Base-by-base conservation (phyloP, 2,797 vertebrate genomes). In the Staurois parvus region DNA sequence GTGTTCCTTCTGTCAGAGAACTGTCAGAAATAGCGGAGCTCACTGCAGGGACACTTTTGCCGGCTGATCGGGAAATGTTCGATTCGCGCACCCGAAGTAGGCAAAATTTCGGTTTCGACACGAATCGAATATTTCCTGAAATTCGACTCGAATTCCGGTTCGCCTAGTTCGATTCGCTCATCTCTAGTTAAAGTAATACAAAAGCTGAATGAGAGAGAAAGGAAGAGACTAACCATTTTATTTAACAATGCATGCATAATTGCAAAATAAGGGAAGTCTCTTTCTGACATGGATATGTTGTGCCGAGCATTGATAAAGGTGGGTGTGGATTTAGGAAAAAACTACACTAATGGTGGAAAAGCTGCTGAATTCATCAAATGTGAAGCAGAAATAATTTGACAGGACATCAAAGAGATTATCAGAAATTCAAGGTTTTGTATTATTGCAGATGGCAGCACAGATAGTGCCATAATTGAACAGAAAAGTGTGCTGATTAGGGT, bases 391-490 rank as follows among this genome's bases (percentile, higher is more conserved):
- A 19, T 19, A 62, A 19, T 62, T 62, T 4, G n/a, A 4, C 2
- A 13, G 59, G n/a, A 17, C 17, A 19, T n/a, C 17, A 62, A 62
- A 62, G 59, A 62, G n/a, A 62, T 62, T 62, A 13, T 62, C 59
- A 62, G 59, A 62, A 62, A 62, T 17, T 62, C 59, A 62, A 62
- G 8, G n/a, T 62, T 62, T 62, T 62, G n/a, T 62, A 19, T 62
- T 62, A n/a, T 62, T 62, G 59, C 59, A 62, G 59, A 62, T 62
- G 59, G n/a, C 59, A 62, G 59, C 59, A 62, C 59, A 62, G 34
- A 34, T 34, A 34, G 34, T 34, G 34, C 34, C 34, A 34, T 34
- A 34, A 34, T 34, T 62, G 59, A 62, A 62, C 59, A 62, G 59
- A 13, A 62, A 62, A 62, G 6, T n/a, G 59, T 62, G 59, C 59